Base-by-base conservation (phyloP, 1,140 invertebrate genomes). In the Pseudomyrmex dendroicus region DNA sequence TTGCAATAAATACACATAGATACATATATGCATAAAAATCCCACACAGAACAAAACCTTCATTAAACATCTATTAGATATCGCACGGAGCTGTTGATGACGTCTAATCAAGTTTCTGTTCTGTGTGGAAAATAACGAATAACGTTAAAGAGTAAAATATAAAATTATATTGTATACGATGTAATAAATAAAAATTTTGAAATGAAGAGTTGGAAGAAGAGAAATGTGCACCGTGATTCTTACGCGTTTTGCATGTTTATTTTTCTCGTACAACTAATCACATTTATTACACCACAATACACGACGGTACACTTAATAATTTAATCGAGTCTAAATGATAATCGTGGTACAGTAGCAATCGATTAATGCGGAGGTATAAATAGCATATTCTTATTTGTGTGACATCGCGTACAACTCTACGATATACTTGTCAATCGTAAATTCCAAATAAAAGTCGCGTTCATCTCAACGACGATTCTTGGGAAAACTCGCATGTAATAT, bases 261-360 rank as follows among this genome's bases (percentile, higher is more conserved):
- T 35, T 35, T 90, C 73, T 92, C 88, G 56, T 86, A 91, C 91
- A 93, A 91, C 92, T 94, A 93, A 93, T 93, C 92, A 94, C 93
- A 93, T 94, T 94, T 93, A 94, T 93, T 94, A 94, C 92, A 94
- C 88, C 91, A 92, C 91, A 93, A 92, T 94, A 94, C 91, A 93
- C 91, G 91, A 92, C 89, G 90, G 91, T 93, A 94, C 92, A 94
- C 91, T 91, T 92, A 94, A 93, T 93, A 93, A 93, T 94, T 94
- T 93, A 92, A 94, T 92, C 89, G 90, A 92, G 89, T 88, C 89
- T 94, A 89, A 93, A 88, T 90, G 86, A 89, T 93, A 92, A 87
- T 93, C 87, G 89, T 89, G 90, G 88, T 94, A 94, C 90, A 93
- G 89, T 90, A 91, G 90, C 92, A 91, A 92, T 93, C 88, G 89